Percentiles rank a stretch among this genome's conserved stretches.
phyloP scores from a whole-genome alignment of 1,140 invertebrate species.

The Yoshiicerus persimilis region DNA sequence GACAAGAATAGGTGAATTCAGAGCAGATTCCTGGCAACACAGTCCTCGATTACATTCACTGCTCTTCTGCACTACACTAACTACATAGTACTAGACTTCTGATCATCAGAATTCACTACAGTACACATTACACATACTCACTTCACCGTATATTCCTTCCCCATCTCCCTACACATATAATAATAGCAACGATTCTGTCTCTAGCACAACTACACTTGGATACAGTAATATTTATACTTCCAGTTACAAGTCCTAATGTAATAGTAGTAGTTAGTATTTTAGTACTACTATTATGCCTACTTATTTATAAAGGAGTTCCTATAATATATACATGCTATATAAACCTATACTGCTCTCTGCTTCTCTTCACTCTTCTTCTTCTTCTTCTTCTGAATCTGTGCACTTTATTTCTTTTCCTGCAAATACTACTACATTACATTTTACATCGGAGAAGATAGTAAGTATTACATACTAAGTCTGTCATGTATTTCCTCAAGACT shows the following conservation, averaged over 20 bases:
- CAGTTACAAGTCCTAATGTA: no score
- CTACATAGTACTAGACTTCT: neutral
- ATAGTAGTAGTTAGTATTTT: no score
- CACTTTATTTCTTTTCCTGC: no score
- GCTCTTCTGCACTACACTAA: neutral
- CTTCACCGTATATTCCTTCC: neutral
- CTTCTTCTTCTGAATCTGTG: neutral
- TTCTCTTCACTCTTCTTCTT: neutral
- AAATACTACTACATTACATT: neutral
- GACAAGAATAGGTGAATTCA: slow-evolving; percentile 35
- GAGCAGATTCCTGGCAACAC: slow-evolving; percentile 27
- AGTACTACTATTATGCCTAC: no score
- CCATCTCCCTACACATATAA: neutral
- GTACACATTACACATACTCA: neutral
- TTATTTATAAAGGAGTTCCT: no score
- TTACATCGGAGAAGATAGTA: no score
- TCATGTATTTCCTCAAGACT: neutral
- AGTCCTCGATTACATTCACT: slow-evolving; percentile 5
- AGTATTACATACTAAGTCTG: no score
- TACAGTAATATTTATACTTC: no score
- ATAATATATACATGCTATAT: no score
- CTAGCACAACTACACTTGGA: neutral
- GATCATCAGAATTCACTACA: neutral
- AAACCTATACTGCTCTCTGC: neutral
- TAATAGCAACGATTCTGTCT: neutral